Evolutionary conservation across 2,888 invertebrate species (phyloP).

Genomic region (Lymantria monacha): DNA sequence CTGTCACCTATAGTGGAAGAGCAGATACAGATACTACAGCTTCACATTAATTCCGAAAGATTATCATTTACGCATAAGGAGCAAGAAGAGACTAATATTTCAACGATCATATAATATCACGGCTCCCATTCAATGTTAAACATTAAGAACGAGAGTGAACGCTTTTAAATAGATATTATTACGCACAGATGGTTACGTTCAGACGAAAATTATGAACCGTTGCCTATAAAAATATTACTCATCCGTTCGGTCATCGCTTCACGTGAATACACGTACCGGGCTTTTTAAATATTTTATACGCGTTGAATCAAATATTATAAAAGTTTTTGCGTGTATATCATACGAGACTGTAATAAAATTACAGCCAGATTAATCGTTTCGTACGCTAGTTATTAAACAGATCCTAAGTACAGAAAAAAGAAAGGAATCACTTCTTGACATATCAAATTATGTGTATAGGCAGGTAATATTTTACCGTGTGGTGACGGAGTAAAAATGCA

Average conservation of each 20-base stretch:
- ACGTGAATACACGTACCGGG: slow-evolving; percentile 1
- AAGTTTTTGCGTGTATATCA: not conserved
- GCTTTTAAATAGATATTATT: not conserved
- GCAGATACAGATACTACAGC: no score
- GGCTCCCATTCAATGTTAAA: not conserved
- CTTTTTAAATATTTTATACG: slow-evolving; percentile 11
- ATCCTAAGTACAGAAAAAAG: no score
- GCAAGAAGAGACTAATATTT: not conserved
- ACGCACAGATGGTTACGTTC: slow-evolving; percentile 5
- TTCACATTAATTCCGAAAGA: no score
- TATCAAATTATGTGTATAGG: no score
- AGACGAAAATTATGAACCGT: slow-evolving; percentile 19
- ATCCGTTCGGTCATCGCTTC: slow-evolving; percentile 5
- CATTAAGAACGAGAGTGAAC: not conserved
- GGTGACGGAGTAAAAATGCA: no score
- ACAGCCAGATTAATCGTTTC: no score
- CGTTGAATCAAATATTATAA: not conserved
- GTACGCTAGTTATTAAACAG: no score
- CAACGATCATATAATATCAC: not conserved
- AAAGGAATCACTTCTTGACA: no score
- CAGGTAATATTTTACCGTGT: no score
- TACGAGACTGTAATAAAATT: no score
- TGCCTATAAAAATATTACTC: slow-evolving; percentile 33
- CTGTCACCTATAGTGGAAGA: no score
- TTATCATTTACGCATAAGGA: no score